Evolutionary conservation across 2,888 invertebrate genomes (phyloP).

Genomic region (Cantharis rustica): DNA sequence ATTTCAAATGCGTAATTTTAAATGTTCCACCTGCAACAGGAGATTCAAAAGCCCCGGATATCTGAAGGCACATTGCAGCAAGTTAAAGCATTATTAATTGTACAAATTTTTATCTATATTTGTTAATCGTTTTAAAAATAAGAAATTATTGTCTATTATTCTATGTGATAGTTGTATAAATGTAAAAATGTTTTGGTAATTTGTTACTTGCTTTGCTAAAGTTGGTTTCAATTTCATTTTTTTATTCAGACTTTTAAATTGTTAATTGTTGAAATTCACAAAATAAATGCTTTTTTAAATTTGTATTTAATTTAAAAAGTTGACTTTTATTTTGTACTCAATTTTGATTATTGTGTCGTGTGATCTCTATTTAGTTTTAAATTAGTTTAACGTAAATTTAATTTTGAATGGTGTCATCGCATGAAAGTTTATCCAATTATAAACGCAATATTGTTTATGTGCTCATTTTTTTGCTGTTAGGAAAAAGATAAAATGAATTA

Average conservation of each 20-base stretch:
- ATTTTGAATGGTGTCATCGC: no score
- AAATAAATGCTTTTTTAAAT: not conserved
- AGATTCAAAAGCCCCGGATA: constrained; percentile 55
- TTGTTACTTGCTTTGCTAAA: not conserved
- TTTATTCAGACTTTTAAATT: not conserved
- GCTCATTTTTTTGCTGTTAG: no score
- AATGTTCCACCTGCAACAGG: constrained; percentile 51
- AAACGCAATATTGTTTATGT: no score
- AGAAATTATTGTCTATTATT: not conserved
- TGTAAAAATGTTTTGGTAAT: not conserved
- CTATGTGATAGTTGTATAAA: not conserved
- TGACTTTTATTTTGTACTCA: not conserved
- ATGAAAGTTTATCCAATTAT: no score
- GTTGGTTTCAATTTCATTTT: not conserved
- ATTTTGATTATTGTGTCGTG: no score
- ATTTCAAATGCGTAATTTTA: constrained; percentile 52
- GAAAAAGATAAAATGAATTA: no score
- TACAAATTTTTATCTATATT: not conserved
- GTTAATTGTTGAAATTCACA: not conserved
- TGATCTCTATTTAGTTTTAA: no score
- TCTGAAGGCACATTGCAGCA: constrained; percentile 53
- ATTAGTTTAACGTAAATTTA: no score
- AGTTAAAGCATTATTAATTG: constrained; percentile 46
- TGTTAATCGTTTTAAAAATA: not conserved
- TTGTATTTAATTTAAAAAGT: not conserved